phyloP scores from a whole-genome alignment of 2,888 invertebrate genomes.

The Rhamnusium bicolor region DNA sequence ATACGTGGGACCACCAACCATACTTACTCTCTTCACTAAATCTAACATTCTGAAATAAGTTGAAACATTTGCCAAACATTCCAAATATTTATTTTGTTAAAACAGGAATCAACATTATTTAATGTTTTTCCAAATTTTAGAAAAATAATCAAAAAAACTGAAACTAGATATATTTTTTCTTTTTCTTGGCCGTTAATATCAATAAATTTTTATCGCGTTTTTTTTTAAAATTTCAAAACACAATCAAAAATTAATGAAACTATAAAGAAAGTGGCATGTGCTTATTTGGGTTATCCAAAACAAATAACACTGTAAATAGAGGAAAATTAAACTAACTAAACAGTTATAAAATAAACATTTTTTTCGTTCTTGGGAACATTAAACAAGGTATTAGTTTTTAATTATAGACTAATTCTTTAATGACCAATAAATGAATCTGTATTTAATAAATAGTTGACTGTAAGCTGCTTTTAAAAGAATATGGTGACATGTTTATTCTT shows the following conservation, averaged over 20 bases:
- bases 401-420: not conserved
- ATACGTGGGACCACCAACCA: constrained; percentile 57
- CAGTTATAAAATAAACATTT: not conserved
- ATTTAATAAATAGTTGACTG: not conserved
- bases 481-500: not conserved
- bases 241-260: too few relatives aligned
- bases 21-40: constrained; percentile 60
- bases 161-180: too few relatives aligned
- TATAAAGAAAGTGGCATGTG: not conserved
- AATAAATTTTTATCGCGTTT: too few relatives aligned
- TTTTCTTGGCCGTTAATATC: too few relatives aligned
- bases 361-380: not conserved
- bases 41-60: constrained; percentile 58
- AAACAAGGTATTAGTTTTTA: not conserved
- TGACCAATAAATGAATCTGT: not conserved
- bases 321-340: not conserved
- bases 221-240: too few relatives aligned
- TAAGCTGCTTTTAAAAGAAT: not conserved
- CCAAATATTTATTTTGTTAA: not conserved
- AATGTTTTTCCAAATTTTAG: too few relatives aligned
- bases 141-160: too few relatives aligned
- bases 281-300: constrained; percentile 3
- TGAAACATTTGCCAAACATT: not conserved
- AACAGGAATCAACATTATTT: not conserved
- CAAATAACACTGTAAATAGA: constrained; percentile 11